phyloP scores from a whole-genome alignment of 1,140 invertebrate species.

The Tetramorium parvispinum region DNA sequence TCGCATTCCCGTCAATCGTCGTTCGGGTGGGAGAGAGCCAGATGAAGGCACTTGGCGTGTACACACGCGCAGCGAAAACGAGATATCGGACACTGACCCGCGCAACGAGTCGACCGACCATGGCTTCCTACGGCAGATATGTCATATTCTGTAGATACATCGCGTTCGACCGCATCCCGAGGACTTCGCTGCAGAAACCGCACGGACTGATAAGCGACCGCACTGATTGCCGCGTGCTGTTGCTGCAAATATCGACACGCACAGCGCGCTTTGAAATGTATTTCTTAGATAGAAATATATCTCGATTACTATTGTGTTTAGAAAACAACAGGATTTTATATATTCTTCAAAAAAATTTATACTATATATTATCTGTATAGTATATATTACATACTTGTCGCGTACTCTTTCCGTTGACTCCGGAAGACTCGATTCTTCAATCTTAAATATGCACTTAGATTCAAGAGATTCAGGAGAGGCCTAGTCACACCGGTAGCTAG shows the following conservation, averaged over 20 bases:
- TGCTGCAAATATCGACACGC: background rate
- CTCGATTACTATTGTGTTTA: background rate
- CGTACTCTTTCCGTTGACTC: background rate
- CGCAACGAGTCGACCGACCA: slow-evolving; percentile 61
- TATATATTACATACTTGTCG: background rate
- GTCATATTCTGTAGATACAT: slow-evolving; percentile 54
- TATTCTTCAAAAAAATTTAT: background rate
- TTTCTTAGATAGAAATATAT: background rate
- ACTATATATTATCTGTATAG: too few relatives aligned
- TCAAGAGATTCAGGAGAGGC: slow-evolving; percentile 49
- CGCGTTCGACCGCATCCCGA: background rate
- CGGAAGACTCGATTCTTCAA: background rate
- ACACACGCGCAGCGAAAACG: slow-evolving; percentile 65
- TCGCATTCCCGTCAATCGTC: slow-evolving; percentile 16
- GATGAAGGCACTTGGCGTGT: slow-evolving; percentile 44
- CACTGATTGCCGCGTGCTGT: background rate
- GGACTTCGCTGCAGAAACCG: background rate
- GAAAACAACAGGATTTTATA: background rate
- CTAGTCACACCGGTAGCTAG: slow-evolving; percentile 78
- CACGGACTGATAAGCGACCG: background rate
- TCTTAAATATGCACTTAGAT: slow-evolving; percentile 48
- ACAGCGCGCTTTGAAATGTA: background rate
- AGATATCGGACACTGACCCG: slow-evolving; percentile 75
- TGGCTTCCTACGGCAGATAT: slow-evolving; percentile 50
- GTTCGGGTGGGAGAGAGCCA: background rate